Evolutionary conservation across 1,140 invertebrate genomes (phyloP).

Genomic region (Dufourea novaeangliae): DNA sequence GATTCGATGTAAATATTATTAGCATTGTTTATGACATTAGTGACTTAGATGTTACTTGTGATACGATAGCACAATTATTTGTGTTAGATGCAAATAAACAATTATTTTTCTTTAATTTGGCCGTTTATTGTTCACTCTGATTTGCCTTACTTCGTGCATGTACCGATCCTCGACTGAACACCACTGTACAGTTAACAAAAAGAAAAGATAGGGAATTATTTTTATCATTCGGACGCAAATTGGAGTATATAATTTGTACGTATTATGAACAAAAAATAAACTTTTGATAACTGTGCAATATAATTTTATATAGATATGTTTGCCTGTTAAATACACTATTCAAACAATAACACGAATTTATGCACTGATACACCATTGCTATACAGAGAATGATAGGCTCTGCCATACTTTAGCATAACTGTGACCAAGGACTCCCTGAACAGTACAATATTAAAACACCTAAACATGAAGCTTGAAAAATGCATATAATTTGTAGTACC

Average conservation of each 20-base stretch:
- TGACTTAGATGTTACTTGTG: constrained; percentile 63
- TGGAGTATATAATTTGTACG: neutral
- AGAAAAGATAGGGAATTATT: neutral
- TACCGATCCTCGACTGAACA: constrained; percentile 40
- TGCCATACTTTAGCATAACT: constrained; percentile 27
- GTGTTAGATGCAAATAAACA: constrained; percentile 73
- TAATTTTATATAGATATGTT: constrained; percentile 29
- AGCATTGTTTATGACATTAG: constrained; percentile 53
- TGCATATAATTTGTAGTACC: constrained; percentile 44
- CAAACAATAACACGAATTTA: constrained; percentile 26
- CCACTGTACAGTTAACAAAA: constrained; percentile 51
- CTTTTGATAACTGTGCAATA: constrained; percentile 52
- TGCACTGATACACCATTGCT: constrained; percentile 30
- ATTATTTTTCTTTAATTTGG: constrained; percentile 74
- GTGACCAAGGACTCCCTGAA: neutral
- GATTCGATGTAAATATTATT: constrained; percentile 60
- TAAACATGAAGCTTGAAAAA: constrained; percentile 41
- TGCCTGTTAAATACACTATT: constrained; percentile 41
- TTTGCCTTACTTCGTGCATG: constrained; percentile 62
- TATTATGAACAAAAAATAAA: neutral
- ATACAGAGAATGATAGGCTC: constrained; percentile 5
- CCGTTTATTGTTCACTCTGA: constrained; percentile 63
- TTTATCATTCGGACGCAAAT: neutral
- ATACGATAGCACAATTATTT: constrained; percentile 71
- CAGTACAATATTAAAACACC: constrained; percentile 21